Evolutionary conservation across 1,140 invertebrate genomes (phyloP).

Genomic region (Nymphalis io): DNA sequence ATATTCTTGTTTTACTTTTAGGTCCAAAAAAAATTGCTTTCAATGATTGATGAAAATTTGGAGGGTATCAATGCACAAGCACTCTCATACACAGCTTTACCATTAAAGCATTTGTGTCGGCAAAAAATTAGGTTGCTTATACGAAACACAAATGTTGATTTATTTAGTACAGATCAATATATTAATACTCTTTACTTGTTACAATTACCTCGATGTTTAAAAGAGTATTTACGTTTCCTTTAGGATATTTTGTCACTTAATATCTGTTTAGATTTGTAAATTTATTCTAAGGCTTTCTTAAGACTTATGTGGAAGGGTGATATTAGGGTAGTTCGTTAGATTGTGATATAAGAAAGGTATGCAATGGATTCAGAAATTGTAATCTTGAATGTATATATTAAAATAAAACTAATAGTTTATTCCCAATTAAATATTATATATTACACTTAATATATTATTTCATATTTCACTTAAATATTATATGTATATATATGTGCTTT

Average conservation of each 20-base stretch:
- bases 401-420: too few species aligned
- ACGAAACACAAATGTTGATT: constrained; percentile 37
- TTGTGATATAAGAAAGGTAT: constrained; percentile 11
- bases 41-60: constrained; percentile 47
- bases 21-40: constrained; percentile 54
- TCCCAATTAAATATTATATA: too few species aligned
- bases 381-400: too few species aligned
- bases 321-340: not conserved
- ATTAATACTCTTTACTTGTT: constrained; percentile 48
- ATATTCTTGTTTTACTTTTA: constrained; percentile 44
- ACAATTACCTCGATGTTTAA: constrained; percentile 51
- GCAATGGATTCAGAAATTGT: too few species aligned
- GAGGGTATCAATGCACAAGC: constrained; percentile 38
- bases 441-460: too few species aligned
- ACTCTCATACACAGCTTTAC: constrained; percentile 43
- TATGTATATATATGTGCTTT: too few species aligned
- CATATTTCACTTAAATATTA: too few species aligned
- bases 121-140: constrained; percentile 52
- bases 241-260: constrained; percentile 25
- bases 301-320: not conserved
- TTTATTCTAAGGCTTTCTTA: too few species aligned
- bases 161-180: constrained; percentile 49
- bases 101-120: constrained; percentile 64
- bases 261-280: too few species aligned
- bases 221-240: constrained; percentile 59